Conservation (phyloP, 1,140 invertebrate genomes). For the Pseudomyrmex gracilis region DNA sequence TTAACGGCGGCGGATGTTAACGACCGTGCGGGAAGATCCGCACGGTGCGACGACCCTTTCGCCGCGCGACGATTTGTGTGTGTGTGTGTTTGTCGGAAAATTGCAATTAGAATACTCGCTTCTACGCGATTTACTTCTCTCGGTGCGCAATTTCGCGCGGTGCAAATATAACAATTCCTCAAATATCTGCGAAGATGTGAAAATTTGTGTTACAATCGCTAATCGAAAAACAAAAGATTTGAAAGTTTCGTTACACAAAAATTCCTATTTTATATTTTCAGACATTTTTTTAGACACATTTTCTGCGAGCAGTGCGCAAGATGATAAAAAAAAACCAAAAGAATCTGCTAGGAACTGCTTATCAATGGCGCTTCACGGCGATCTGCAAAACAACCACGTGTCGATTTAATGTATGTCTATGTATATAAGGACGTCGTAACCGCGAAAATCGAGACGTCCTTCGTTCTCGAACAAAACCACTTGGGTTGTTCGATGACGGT, state of each 20-base stretch:
- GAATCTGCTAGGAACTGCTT: background rate
- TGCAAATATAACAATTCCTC: background rate
- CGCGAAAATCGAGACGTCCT: slow-evolving; percentile 73
- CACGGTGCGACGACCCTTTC: slow-evolving; percentile 73
- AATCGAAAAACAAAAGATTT: no score
- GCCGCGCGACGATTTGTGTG: background rate
- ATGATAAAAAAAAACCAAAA: background rate
- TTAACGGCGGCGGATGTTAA: slow-evolving; percentile 76
- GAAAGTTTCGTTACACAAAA: no score
- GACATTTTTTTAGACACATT: background rate
- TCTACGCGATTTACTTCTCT: background rate
- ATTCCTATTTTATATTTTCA: background rate
- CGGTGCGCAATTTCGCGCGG: background rate
- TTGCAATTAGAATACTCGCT: slow-evolving; percentile 13
- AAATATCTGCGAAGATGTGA: background rate
- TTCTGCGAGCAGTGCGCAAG: background rate
- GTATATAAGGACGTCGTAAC: slow-evolving; percentile 65
- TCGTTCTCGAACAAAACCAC: slow-evolving; percentile 64
- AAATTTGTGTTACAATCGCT: no score
- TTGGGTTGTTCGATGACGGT: slow-evolving; percentile 69
- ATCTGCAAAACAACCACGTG: slow-evolving; percentile 17
- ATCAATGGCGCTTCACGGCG: slow-evolving; percentile 20
- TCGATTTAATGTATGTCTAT: slow-evolving; percentile 6
- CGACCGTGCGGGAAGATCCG: slow-evolving; percentile 67
- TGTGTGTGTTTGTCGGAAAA: slow-evolving; percentile 33